Evolutionary conservation across 2,113 vertebrate genomes (phyloP), one percentile per base, ranked within the genome.

Genomic region (Suricata suricatta): DNA sequence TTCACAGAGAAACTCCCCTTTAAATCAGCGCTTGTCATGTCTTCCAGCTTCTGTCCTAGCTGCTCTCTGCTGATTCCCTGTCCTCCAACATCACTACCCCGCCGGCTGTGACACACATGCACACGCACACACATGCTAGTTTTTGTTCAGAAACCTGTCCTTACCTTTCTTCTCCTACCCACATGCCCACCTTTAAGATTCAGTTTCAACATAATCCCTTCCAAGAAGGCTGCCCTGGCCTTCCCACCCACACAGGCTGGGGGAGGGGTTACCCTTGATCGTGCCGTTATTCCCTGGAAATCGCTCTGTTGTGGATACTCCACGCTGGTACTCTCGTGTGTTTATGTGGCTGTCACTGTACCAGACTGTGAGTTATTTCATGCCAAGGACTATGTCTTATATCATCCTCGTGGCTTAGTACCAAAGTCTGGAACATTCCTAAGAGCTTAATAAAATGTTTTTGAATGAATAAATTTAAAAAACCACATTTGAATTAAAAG

Each of bases 381-480:
- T 2, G 16, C 35, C 44, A 27, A 90, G 52, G 19, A 86, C 44
- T 81, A 66, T 6, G 88, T 81, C 72, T 88, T 80, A 19, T 63
- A 74, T 47, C 84, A 95, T 76, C 2, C 41, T 33, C 33, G 33
- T 25, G 79, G 71, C 83, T 88, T 41, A 74, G 16, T 33, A 76
- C 77, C 60, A 93, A 83, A 72, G 74, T 41, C 38, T 63, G 31
- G 57, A 54, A 82, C 33, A 47, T 68, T 72, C 63, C 35, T 47
- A 93, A 84, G 54, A 64, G 29, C 38, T 52, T 57, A 85, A 94
- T 16, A 90, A 96, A 95, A 85, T 72, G 41, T 10, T 91, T 90
- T 84, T 76, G 19, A 76, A 86, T 47, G 50, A 88, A 96, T 54
- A 68, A 93, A 89, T 86, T 82, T 2, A 60, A 60, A 79, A 64